Percentiles rank a stretch among this genome's conserved stretches.
Evolutionary conservation across 1,140 invertebrate species (phyloP).

Genomic region (Orchesella cincta): DNA sequence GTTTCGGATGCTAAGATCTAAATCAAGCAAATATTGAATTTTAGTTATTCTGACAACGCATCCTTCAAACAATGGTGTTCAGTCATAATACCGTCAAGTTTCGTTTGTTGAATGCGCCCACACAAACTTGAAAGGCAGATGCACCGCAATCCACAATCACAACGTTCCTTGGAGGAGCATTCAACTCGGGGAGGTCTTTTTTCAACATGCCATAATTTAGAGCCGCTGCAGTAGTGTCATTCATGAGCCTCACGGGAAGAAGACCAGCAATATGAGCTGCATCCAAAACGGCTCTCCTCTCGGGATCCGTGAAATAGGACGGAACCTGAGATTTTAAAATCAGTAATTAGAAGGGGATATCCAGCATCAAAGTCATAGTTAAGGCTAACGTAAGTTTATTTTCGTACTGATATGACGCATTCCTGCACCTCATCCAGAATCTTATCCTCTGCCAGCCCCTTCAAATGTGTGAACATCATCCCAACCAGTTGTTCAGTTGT

Average conservation of each 20-base stretch:
- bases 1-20: slow-evolving; percentile 82
- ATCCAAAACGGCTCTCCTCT: slow-evolving; percentile 88
- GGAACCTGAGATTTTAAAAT: slow-evolving; percentile 65
- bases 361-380: not conserved
- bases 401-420: slow-evolving; percentile 87
- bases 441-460: slow-evolving; percentile 82
- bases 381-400: too few species aligned
- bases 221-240: slow-evolving; percentile 94
- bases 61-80: too few species aligned
- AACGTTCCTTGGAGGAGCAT: slow-evolving; percentile 84
- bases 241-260: slow-evolving; percentile 91
- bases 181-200: slow-evolving; percentile 82
- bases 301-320: slow-evolving; percentile 89
- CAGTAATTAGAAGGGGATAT: not conserved
- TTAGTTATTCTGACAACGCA: too few species aligned
- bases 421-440: slow-evolving; percentile 90
- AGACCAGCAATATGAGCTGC: slow-evolving; percentile 83
- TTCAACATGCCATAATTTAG: slow-evolving; percentile 97
- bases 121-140: slow-evolving; percentile 77
- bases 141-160: slow-evolving; percentile 92
- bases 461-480: slow-evolving; percentile 96
- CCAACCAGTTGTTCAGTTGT: slow-evolving; percentile 91
- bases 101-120: slow-evolving; percentile 90
- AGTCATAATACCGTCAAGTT: slow-evolving; percentile 76
- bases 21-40: too few species aligned